Base-by-base conservation (phyloP, 1,140 invertebrate species). In the Drosophila erecta region DNA sequence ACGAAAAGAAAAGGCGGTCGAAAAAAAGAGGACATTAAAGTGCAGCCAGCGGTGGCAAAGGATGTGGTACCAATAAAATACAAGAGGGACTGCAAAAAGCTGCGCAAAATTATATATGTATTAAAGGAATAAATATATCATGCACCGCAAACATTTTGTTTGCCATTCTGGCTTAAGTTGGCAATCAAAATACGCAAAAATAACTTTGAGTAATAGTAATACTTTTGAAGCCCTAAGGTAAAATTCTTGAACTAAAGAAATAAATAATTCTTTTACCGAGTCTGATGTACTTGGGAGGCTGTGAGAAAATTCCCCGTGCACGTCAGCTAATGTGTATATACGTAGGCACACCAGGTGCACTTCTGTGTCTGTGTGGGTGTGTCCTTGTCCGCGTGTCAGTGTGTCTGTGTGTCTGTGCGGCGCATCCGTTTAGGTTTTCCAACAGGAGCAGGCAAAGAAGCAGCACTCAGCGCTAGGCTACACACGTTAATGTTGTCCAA, bases 401-500 rank as follows among this genome's bases (percentile, higher is more conserved):
- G 53, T 67, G 47, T 61, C 22, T 67, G 22, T 54, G 53, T 67
- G 49, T 61, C 24, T 67, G 41, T 53, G 53, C 72, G 81, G 81
- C 65, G 74, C 61, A 79, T 87, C 83, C 84, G 81, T 79, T 79
- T 79, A 60, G 66, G 71, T 76, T 49, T 65, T 70, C 62, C 64
- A 43, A 11, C 40, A 27, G 64, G 40, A 69, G 43, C 11, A 44
- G 40, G 35, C 58, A 79, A 76, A 79, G 75, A 56, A 67, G 66
- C 83, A 86, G 79, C 83, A 83, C 79, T 83, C 81, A 86, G 75
- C 73, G 46, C 41, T 43, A 37, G 50, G 81, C 77, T 70, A 65
- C 76, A 79, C 76, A 83, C 84, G 65, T 87, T 89, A 87, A 89
- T 83, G 83, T 73, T 87, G 84, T 89, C 83, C 83, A 87, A 87